A percentile compares a stretch with the other conserved stretches of the same genome.
phyloP scores from a whole-genome alignment of 2,113 vertebrate species.

The Salvelinus alpinus region DNA sequence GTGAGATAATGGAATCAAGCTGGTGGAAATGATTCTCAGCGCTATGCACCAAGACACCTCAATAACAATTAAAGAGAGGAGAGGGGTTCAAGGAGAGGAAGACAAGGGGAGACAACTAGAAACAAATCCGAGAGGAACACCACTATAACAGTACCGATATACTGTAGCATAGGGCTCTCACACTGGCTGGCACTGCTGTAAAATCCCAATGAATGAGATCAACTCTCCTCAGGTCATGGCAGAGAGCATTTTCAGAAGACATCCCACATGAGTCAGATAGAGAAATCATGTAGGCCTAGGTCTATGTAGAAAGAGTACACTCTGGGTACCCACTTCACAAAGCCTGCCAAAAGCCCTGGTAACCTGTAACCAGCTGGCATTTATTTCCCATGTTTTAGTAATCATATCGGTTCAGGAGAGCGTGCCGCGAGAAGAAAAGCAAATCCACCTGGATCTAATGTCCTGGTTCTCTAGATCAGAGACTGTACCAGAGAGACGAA shows the following conservation, averaged over 20 bases:
- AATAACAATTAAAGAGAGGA: conserved; percentile 37
- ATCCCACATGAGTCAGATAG: conserved; percentile 1
- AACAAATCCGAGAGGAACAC: neutral
- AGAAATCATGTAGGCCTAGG: neutral
- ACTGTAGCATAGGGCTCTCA: neutral
- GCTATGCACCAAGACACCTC: conserved; percentile 30
- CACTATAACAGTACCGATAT: neutral
- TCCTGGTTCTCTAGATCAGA: neutral
- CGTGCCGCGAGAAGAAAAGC: neutral
- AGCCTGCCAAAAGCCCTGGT: neutral
- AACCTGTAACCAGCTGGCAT: conserved; percentile 7
- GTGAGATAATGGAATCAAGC: conserved; percentile 43
- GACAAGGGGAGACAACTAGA: neutral
- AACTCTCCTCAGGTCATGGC: no score
- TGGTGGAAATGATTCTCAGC: conserved; percentile 37
- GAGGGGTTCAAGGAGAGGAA: neutral
- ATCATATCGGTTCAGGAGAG: neutral
- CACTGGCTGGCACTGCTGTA: neutral
- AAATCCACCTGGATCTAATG: conserved; percentile 13
- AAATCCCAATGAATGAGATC: neutral
- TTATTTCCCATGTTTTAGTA: conserved; percentile 3
- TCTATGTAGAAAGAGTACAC: neutral
- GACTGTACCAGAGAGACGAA: neutral
- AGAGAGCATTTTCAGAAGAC: no score
- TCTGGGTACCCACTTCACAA: no score